Percentiles rank a stretch among this genome's conserved stretches.
phyloP scores from a whole-genome alignment of 2,888 invertebrate species.

The Calliphora vomitoria region DNA sequence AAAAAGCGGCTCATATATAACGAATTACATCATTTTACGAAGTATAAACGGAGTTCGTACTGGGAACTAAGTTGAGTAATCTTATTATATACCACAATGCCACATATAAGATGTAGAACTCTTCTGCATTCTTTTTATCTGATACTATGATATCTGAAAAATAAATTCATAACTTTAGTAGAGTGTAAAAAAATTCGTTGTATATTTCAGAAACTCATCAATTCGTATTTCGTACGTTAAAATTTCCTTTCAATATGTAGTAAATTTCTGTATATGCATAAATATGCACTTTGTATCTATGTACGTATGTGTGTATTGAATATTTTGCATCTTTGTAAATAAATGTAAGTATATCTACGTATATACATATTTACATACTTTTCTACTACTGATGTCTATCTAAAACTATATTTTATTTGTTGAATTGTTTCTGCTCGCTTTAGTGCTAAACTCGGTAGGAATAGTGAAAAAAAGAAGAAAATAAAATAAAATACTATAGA shows the following conservation, averaged over 20 bases:
- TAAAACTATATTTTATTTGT: constrained; percentile 62
- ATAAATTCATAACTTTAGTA: not conserved
- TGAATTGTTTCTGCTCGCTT: constrained; percentile 69
- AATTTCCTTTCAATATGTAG: constrained; percentile 22
- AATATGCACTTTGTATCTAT: constrained; percentile 6
- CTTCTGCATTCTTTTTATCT: no score
- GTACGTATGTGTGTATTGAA: constrained; percentile 12
- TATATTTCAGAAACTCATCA: not conserved
- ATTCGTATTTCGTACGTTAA: not conserved
- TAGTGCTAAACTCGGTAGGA: constrained; percentile 63
- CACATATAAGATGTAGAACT: no score
- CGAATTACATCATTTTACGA: no score
- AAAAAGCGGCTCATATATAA: no score
- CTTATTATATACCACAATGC: no score
- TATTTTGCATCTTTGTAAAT: constrained; percentile 52
- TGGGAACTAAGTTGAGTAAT: no score
- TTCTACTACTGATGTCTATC: constrained; percentile 52
- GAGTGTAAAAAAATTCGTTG: constrained; percentile 3
- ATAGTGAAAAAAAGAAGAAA: constrained; percentile 14
- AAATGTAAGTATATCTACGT: constrained; percentile 10
- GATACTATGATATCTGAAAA: no score
- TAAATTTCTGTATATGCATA: constrained; percentile 16
- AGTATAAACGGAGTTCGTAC: no score
- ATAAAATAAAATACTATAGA: not conserved
- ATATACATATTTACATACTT: constrained; percentile 41